A percentile compares a stretch with the other conserved stretches of the same genome.
These are phyloP conservation scores for Synergus itoensis DNA, from an alignment of 2,888 invertebrate species.

Conservation along the genomic window DNA sequence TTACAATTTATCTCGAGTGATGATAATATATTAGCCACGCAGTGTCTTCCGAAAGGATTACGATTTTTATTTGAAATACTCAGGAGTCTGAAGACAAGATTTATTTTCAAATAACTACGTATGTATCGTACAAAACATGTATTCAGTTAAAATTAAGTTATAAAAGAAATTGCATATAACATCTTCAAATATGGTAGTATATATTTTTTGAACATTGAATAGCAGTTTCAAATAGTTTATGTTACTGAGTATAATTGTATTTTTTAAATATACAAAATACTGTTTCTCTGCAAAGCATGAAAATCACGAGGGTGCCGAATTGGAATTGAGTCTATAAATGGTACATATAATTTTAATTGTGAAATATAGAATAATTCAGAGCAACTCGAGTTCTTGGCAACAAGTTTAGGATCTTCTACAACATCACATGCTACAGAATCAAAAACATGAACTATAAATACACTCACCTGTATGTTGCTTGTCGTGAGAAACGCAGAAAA, in stretches of 20 bases:
- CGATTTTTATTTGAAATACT: slow-evolving; percentile 2
- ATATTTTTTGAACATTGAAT: too few species aligned
- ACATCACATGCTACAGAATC: slow-evolving; percentile 26
- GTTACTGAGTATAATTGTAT: too few species aligned
- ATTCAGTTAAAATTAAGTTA: too few species aligned
- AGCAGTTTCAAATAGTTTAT: too few species aligned
- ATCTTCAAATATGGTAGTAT: too few species aligned
- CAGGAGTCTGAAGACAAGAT: not conserved
- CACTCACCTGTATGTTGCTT: slow-evolving; percentile 41
- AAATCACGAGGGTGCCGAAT: not conserved
- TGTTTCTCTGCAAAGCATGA: not conserved
- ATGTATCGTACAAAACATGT: too few species aligned
- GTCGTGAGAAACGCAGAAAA: slow-evolving; percentile 38
- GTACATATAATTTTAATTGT: not conserved
- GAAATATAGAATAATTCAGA: slow-evolving; percentile 28
- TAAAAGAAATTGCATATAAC: too few species aligned
- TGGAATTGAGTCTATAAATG: not conserved
- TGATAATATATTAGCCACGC: slow-evolving; percentile 41
- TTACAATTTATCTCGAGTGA: slow-evolving; percentile 38
- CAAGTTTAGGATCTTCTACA: slow-evolving; percentile 31
- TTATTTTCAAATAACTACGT: not conserved
- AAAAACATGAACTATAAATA: slow-evolving; percentile 41
- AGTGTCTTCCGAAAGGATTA: slow-evolving; percentile 12
- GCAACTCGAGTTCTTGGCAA: slow-evolving; percentile 30
- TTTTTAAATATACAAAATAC: too few species aligned